Percentiles rank a stretch among this genome's conserved stretches.
Evolutionary conservation across 2,797 vertebrate species (phyloP).

Genomic region (Nasua narica): DNA sequence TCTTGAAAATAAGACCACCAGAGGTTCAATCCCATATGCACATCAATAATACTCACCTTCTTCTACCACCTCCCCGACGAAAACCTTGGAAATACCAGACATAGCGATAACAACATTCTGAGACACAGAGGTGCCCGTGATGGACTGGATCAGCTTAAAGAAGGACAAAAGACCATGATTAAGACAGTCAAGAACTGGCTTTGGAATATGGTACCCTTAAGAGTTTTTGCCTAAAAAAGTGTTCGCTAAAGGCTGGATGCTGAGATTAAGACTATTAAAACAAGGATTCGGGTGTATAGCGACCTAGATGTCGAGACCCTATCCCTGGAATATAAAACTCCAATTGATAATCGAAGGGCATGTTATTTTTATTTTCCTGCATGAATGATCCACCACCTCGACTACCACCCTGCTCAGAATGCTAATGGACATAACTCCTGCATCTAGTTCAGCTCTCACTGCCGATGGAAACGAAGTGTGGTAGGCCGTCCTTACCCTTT

Average conservation of each 20-base stretch:
- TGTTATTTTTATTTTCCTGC: not conserved
- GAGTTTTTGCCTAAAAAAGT: not conserved
- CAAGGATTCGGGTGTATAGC: not conserved
- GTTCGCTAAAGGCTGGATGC: not conserved
- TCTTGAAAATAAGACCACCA: not conserved
- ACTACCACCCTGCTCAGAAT: not conserved
- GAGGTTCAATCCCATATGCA: not conserved
- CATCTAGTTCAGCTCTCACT: not conserved
- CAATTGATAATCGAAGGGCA: not conserved
- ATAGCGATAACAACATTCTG: constrained; percentile 99
- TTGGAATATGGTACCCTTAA: not conserved
- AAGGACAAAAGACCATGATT: constrained; percentile 27
- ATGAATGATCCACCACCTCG: not conserved
- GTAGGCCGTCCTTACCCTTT: constrained; percentile 87
- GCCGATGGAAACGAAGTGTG: not conserved
- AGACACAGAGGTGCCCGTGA: constrained; percentile 97
- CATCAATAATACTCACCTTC: constrained; percentile 88
- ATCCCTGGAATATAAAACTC: not conserved
- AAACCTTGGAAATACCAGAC: constrained; percentile 98
- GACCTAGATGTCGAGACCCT: not conserved
- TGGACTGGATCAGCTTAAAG: constrained; percentile 95
- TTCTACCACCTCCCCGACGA: constrained; percentile 92
- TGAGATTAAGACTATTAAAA: not conserved
- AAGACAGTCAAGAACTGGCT: not conserved
- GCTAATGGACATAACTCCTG: not conserved